Percentiles rank a stretch among this genome's conserved stretches.
phyloP scores from a whole-genome alignment of 2,113 vertebrate species.

The Rhadina sibilatrix region DNA sequence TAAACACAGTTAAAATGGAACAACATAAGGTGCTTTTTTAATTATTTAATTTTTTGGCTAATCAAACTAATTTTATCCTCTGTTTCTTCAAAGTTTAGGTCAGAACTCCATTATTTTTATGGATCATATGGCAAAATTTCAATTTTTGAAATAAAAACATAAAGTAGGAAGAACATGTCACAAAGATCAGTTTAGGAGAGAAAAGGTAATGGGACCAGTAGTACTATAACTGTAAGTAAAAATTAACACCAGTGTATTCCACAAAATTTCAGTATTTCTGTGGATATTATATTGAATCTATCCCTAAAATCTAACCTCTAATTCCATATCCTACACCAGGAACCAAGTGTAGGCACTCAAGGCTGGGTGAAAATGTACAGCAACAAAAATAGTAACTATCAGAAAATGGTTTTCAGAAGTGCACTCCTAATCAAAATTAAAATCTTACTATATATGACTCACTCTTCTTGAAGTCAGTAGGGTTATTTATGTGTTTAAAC shows the following conservation, averaged over 20 bases:
- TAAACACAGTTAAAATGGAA: not conserved
- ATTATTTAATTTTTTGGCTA: not conserved
- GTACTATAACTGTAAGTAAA: not conserved
- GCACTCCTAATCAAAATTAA: not conserved
- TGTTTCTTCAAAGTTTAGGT: not conserved
- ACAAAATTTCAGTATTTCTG: not conserved
- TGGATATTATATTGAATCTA: not conserved
- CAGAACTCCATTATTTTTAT: not conserved
- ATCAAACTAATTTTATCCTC: not conserved
- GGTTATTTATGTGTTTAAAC: not conserved
- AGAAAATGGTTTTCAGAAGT: not conserved
- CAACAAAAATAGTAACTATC: not conserved
- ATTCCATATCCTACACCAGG: not conserved
- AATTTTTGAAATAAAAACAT: not conserved
- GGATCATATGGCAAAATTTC: not conserved
- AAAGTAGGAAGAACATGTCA: not conserved
- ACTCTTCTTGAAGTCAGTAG: not conserved
- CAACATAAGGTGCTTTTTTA: not conserved
- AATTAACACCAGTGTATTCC: not conserved
- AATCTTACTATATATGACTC: not conserved
- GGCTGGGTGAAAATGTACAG: not conserved
- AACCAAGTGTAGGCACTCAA: not conserved
- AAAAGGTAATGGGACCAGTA: not conserved
- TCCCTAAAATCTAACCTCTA: not conserved
- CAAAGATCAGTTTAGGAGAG: not conserved